phyloP scores from a whole-genome alignment of 2,113 vertebrate species.

The Myiopsitta monachus region DNA sequence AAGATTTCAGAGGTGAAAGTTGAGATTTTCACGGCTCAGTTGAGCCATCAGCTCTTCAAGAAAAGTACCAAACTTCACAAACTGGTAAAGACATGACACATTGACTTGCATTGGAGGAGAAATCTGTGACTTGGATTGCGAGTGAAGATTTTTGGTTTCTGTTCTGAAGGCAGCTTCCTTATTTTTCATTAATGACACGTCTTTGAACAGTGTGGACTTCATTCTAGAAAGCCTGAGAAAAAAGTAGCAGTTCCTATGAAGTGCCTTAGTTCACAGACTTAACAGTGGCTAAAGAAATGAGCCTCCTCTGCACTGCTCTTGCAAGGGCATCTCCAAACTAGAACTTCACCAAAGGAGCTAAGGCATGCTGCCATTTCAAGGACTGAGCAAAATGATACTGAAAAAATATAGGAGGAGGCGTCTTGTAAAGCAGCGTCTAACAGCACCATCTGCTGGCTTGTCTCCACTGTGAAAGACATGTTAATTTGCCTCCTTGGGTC shows the following conservation, averaged over 20 bases:
- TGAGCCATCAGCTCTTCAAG: neutral
- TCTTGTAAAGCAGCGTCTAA: neutral
- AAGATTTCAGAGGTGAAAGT: neutral
- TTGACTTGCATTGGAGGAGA: neutral
- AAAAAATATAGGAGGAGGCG: accelerated
- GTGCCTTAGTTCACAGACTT: neutral
- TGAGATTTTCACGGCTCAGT: neutral
- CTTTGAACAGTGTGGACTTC: neutral
- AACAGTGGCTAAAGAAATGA: neutral
- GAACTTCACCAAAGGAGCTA: neutral
- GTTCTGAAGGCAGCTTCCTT: neutral
- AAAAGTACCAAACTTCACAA: neutral
- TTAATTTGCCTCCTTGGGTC: accelerated
- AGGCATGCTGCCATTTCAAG: neutral
- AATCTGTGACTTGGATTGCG: neutral
- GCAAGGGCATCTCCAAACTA: neutral
- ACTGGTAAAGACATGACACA: neutral
- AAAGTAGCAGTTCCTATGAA: neutral
- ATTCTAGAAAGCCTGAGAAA: neutral
- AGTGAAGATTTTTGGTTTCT: neutral
- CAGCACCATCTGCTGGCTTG: constrained; percentile 46
- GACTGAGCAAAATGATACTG: accelerated
- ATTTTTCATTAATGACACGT: neutral
- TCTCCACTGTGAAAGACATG: accelerated
- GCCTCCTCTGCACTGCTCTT: neutral